Evolutionary conservation across 2,113 vertebrate species (phyloP), one percentile per base, ranked within the genome.

Genomic region (Sakesphorus luctuosus): DNA sequence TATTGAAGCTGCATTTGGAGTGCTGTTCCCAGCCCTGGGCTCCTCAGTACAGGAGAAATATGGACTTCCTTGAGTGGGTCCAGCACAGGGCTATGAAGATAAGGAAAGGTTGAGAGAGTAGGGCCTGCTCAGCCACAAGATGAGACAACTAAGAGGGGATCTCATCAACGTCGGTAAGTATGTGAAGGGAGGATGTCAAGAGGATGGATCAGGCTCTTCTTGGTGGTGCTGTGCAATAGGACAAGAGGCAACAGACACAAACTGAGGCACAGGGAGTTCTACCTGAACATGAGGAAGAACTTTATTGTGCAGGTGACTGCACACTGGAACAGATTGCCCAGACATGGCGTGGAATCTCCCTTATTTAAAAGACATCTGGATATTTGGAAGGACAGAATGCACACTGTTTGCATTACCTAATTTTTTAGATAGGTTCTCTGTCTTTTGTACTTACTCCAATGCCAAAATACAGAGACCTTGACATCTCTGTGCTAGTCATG

Each of bases 151-250:
- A 36, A 38, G 50, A 73, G 26, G 47, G 44, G 18, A 46, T 10
- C 7, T n/a, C 0, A 1, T 11, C 28, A 14, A 11, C 17, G 7
- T n/a, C 11, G 20, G 5, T 52, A 46, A 24, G 14, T 13, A 3
- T 33, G 33, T 59, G 52, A 67, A 50, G 9, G 31, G 14, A 58
- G 0, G 2, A 18, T 52, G 68, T 9, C 7, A 44, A 15, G 6
- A 44, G 18, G 52, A 74, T 36, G 67, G 35, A 50, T 23, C 0
- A 2, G 50, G 44, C 44, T 50, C 11, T 74, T 33, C 6, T 38
- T 46, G 3, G 23, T 24, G 33, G 10, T n/a, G 26, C 28, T 0
- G 0, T 44, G 44, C 52, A 74, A 28, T 0, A 24, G 52, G 59
- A 67, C 23, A 59, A 44, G 23, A 44, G 9, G 25, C 14, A 66